Base-by-base conservation (phyloP, 2,888 invertebrate species). In the Drosophila infuscata region DNA sequence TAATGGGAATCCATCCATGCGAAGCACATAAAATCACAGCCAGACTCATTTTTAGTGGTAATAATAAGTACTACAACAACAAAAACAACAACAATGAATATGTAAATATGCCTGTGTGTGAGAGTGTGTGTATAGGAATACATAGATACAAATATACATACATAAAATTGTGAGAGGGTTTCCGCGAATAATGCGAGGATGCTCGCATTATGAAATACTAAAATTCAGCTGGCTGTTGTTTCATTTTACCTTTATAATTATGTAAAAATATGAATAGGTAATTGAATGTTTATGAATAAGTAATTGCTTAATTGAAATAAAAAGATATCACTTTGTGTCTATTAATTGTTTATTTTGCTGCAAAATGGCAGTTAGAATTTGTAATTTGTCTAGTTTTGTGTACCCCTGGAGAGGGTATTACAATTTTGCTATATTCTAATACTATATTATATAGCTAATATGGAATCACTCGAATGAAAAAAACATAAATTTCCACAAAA, bases 21-120 rank as follows among this genome's bases (percentile, higher is more conserved):
- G 71, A 57, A 25, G 63, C 53, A 68, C 68, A 80, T 76, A 62
- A 79, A 79, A 76, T 79, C 78, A 76, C 52, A 58, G 80, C 65
- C 46, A 71, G 80, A 53, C 67, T 49, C 33, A 36, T 54, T 17
- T 29, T 20, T n/a, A 38, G 11, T 25, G 25, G 25, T 38, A 36
- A 36, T 9, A 25, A 46, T 57, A 61, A 58, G 35, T 51, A 35
- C 52, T 53, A 29, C 25, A 46, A 8, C 17, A 43, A 11, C 20
- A 43, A 5, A 11, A 20, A 20, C n/a, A 49, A 17, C 5, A 36
- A 32, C 32, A 38, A 46, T 48, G 41, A 57, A 36, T 73, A 54
- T 69, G 61, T 38, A 35, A 48, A 33, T 62, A 29, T 48, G 46
- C 7, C 11, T 36, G 30, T 35, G 30, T 38, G 20, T 46, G 32